These are phyloP conservation scores for Lasioglossum morio DNA, from an alignment of 2,888 invertebrate genomes.

Conservation along the genomic window DNA sequence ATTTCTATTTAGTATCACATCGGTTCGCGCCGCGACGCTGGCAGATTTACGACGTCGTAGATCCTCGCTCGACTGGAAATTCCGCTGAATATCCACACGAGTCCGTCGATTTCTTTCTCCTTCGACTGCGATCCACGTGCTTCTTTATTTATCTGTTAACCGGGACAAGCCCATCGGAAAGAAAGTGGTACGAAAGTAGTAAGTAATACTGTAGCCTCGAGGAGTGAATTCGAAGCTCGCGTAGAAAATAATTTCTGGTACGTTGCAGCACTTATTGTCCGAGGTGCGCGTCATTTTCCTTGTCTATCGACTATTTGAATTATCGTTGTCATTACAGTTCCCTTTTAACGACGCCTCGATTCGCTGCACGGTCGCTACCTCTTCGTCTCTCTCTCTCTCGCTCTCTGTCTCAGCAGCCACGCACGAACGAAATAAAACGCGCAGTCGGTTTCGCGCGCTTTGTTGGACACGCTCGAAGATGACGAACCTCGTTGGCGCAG, in stretches of 20 bases:
- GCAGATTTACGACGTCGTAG: constrained; percentile 77
- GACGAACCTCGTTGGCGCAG: constrained; percentile 52
- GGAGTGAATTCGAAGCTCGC: too few species aligned
- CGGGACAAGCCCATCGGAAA: neutral
- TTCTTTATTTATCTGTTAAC: neutral
- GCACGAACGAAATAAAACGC: neutral
- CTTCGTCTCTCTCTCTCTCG: neutral
- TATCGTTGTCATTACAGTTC: too few species aligned
- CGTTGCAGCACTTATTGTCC: neutral
- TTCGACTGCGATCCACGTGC: neutral
- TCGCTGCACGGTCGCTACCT: too few species aligned
- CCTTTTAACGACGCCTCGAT: neutral
- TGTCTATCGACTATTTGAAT: neutral
- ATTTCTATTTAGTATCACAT: constrained; percentile 63
- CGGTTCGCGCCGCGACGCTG: constrained; percentile 43
- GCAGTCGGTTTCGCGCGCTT: constrained; percentile 10
- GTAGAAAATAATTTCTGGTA: neutral
- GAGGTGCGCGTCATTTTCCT: neutral
- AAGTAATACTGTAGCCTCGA: too few species aligned
- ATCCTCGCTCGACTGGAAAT: constrained; percentile 68
- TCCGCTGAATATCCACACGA: constrained; percentile 55
- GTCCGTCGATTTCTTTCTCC: constrained; percentile 17
- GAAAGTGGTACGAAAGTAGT: neutral
- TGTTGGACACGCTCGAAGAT: constrained; percentile 42
- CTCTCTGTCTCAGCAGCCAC: neutral